These are phyloP conservation scores for Cepphus grylle DNA, from an alignment of 2,113 vertebrate genomes.

Conservation along the genomic window DNA sequence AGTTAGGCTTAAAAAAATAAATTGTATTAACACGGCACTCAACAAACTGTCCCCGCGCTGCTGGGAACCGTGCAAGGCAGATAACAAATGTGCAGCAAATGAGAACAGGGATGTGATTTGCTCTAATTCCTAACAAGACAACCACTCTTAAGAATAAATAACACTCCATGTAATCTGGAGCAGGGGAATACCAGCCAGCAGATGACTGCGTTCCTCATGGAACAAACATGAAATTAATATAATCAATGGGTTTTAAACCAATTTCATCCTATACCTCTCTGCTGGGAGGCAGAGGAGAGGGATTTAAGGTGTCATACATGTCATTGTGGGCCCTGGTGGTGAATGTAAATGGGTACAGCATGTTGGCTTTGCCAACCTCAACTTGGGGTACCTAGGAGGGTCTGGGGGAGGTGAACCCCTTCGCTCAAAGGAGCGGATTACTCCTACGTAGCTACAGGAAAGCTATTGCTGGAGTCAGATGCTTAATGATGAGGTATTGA, in stretches of 20 bases:
- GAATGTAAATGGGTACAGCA: not conserved
- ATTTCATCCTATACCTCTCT: not conserved
- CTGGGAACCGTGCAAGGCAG: conserved; percentile 39
- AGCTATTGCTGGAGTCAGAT: not conserved
- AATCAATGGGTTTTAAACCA: not conserved
- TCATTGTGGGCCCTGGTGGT: not conserved
- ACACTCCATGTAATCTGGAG: not conserved
- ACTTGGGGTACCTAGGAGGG: not conserved
- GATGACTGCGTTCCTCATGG: not conserved
- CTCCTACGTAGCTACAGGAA: not conserved
- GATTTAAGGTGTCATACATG: not conserved
- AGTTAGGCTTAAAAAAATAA: conserved; percentile 61
- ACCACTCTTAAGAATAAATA: not conserved
- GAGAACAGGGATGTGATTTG: not conserved
- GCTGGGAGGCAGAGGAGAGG: not conserved
- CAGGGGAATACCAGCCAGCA: not conserved
- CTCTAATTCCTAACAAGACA: not conserved
- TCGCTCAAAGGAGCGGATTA: not conserved
- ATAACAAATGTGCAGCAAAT: conserved; percentile 35
- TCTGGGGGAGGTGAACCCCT: not conserved
- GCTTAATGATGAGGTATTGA: not conserved
- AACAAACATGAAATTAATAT: not conserved
- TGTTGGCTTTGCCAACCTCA: not conserved
- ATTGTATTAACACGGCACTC: conserved; percentile 54
- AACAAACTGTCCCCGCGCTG: conserved; percentile 22